phyloP scores from a whole-genome alignment of 2,113 vertebrate genomes.

The Eonycteris spelaea region DNA sequence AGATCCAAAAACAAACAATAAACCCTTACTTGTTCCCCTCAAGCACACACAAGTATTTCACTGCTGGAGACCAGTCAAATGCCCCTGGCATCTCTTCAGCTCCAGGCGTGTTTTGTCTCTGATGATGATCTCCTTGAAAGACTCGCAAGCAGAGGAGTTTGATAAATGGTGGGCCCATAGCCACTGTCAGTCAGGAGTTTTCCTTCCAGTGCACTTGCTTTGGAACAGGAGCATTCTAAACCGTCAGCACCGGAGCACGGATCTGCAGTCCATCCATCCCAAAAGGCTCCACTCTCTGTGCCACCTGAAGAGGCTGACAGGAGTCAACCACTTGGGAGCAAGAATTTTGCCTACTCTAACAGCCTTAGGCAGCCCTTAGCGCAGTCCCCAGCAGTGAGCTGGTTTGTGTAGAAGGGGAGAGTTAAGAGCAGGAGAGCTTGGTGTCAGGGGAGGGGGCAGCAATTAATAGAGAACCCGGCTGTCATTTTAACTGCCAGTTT shows the following conservation, averaged over 20 bases:
- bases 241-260: not conserved
- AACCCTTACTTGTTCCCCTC: conserved; percentile 59
- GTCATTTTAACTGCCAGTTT: not conserved
- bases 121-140: conserved; percentile 61
- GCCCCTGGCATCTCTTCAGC: conserved; percentile 44
- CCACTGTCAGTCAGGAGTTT: conserved; percentile 61
- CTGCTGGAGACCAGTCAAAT: conserved; percentile 65
- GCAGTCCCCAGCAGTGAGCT: not conserved
- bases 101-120: conserved; percentile 43
- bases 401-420: not conserved
- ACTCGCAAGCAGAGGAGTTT: conserved; percentile 68
- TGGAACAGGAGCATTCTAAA: not conserved
- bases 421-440: not conserved
- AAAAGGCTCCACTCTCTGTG: not conserved
- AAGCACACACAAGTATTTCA: conserved; percentile 64
- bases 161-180: conserved; percentile 61
- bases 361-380: not conserved
- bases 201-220: conserved; percentile 58
- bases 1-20: not conserved
- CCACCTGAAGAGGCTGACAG: not conserved
- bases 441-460: not conserved
- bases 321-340: not conserved
- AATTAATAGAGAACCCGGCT: not conserved
- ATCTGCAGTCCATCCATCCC: not conserved
- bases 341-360: too few species aligned